Evolutionary conservation across 2,113 vertebrate species (phyloP).

Genomic region (Pygathrix nemaeus): DNA sequence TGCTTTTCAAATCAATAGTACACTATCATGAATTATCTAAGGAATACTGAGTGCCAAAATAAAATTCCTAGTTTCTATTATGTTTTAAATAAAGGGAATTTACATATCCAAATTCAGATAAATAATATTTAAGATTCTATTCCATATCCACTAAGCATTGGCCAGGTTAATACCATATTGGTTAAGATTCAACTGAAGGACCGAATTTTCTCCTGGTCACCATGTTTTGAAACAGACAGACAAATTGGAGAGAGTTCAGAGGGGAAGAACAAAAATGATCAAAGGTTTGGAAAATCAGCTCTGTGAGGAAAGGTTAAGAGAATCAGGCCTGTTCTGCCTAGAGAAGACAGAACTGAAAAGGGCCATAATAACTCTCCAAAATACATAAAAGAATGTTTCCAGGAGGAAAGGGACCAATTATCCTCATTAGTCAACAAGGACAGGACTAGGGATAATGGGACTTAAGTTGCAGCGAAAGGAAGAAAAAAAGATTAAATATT

Average conservation of each 20-base stretch:
- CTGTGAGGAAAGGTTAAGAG: constrained; percentile 69
- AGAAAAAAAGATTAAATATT: constrained; percentile 72
- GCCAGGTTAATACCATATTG: constrained; percentile 26
- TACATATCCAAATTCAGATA: constrained; percentile 26
- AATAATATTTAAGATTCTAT: constrained; percentile 55
- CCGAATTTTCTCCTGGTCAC: constrained; percentile 65
- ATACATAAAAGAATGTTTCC: constrained; percentile 77
- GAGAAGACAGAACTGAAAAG: constrained; percentile 57
- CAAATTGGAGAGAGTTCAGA: constrained; percentile 76
- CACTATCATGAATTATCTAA: background rate
- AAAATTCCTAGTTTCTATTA: constrained; percentile 66
- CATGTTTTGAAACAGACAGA: constrained; percentile 66
- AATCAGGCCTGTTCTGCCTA: constrained; percentile 55
- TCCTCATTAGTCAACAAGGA: constrained; percentile 77
- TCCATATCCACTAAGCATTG: background rate
- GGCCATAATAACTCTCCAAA: constrained; percentile 65
- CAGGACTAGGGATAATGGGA: constrained; percentile 66
- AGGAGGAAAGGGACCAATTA: constrained; percentile 75
- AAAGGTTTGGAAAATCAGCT: constrained; percentile 77
- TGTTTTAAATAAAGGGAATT: constrained; percentile 50
- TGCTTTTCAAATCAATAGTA: background rate
- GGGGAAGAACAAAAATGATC: constrained; percentile 74
- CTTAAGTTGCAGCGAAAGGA: constrained; percentile 68
- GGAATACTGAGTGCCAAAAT: background rate
- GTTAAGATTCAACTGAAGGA: constrained; percentile 58